Conservation (phyloP, 2,113 vertebrate species). For the Apistogramma diplotaenia region DNA sequence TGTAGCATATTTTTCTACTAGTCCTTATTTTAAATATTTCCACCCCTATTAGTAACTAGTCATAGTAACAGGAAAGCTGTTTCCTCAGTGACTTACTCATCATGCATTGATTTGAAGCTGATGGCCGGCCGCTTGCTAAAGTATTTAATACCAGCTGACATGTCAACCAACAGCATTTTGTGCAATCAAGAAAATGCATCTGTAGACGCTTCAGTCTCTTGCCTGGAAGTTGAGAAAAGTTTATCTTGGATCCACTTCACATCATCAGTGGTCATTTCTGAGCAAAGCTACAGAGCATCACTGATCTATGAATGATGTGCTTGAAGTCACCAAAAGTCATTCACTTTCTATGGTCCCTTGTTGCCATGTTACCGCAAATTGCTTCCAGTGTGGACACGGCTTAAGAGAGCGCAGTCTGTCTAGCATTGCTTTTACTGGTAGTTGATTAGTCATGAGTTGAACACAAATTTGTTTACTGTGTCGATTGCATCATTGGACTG, state of each 20-base stretch:
- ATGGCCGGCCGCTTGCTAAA: not conserved
- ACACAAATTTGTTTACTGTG: no score
- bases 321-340: not conserved
- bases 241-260: no score
- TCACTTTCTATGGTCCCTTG: not conserved
- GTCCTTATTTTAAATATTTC: no score
- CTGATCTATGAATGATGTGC: not conserved
- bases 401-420: not conserved
- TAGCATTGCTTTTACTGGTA: not conserved
- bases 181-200: not conserved
- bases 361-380: not conserved
- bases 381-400: not conserved
- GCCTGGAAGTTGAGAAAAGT: no score
- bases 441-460: not conserved
- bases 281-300: not conserved
- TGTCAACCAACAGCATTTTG: not conserved
- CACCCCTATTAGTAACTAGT: rapidly evolving
- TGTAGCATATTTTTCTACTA: no score
- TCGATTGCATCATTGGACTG: no score
- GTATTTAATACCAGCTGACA: not conserved
- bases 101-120: not conserved
- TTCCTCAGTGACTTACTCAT: not conserved
- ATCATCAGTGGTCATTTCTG: no score
- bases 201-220: not conserved
- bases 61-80: not conserved